A percentile compares a stretch with the other conserved stretches of the same genome.
Conservation (phyloP, 2,797 vertebrate species). For the Clarias fuscus region DNA sequence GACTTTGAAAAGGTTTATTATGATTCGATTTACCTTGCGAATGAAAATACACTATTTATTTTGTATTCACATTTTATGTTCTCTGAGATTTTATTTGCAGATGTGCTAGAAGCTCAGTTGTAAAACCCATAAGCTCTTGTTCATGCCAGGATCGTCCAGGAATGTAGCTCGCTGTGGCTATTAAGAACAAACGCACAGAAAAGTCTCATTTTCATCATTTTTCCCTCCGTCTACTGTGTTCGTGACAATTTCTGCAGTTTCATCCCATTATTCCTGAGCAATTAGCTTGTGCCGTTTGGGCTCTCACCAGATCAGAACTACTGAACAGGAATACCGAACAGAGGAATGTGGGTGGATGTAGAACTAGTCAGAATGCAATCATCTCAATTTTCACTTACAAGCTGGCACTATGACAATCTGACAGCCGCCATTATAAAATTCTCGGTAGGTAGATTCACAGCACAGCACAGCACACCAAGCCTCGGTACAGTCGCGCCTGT, state of each 20-base stretch:
- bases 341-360: too few species aligned
- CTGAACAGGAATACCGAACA: background rate
- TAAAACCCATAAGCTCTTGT: too few species aligned
- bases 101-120: background rate
- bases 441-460: background rate
- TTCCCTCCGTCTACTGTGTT: background rate
- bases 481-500: background rate
- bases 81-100: background rate
- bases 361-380: background rate
- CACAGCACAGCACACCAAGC: background rate
- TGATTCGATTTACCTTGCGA: background rate
- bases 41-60: background rate
- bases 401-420: background rate
- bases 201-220: background rate
- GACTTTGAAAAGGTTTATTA: background rate
- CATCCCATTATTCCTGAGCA: background rate
- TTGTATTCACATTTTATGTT: background rate
- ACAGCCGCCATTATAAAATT: background rate
- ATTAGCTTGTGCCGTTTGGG: background rate
- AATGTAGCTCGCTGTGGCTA: background rate
- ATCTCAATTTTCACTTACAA: background rate
- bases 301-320: background rate
- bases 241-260: background rate
- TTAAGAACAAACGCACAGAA: conserved; percentile 8
- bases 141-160: background rate